Evolutionary conservation across 2,888 invertebrate species (phyloP).

Genomic region (Netelia virgata): DNA sequence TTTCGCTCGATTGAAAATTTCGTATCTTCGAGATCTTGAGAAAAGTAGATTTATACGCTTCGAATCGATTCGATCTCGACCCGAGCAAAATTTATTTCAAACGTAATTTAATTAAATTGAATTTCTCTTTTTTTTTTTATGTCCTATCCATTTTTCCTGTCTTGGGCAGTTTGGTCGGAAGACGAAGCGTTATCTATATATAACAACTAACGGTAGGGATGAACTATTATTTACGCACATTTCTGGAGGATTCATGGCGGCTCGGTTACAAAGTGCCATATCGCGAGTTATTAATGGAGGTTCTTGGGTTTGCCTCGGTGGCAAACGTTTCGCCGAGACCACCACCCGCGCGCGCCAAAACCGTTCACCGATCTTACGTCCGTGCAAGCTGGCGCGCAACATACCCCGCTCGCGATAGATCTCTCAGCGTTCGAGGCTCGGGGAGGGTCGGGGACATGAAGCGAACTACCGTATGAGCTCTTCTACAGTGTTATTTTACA

Average conservation of each 20-base stretch:
- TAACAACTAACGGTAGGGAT: slow-evolving; percentile 29
- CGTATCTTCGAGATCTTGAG: neutral
- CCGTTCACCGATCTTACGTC: slow-evolving; percentile 72
- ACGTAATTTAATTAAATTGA: neutral
- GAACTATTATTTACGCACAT: slow-evolving; percentile 63
- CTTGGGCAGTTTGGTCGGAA: neutral
- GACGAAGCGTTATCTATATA: neutral
- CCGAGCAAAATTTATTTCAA: neutral
- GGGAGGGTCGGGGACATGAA: slow-evolving; percentile 25
- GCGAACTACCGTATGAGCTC: slow-evolving; percentile 37
- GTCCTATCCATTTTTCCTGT: slow-evolving; percentile 4
- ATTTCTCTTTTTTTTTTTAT: slow-evolving; percentile 1
- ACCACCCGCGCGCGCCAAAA: slow-evolving; percentile 63
- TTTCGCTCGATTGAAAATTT: slow-evolving; percentile 9
- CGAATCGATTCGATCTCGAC: neutral
- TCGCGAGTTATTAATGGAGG: slow-evolving; percentile 74
- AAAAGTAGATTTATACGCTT: neutral
- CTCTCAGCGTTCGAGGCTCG: slow-evolving; percentile 41
- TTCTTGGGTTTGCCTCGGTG: slow-evolving; percentile 69
- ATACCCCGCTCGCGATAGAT: slow-evolving; percentile 69
- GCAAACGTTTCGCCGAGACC: slow-evolving; percentile 51
- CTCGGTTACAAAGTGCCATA: slow-evolving; percentile 70
- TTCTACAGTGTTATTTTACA: slow-evolving; percentile 59
- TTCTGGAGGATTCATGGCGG: slow-evolving; percentile 65
- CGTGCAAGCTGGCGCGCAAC: slow-evolving; percentile 70